Conservation (phyloP, 2,113 vertebrate species). For the Planiliza haematocheilus region DNA sequence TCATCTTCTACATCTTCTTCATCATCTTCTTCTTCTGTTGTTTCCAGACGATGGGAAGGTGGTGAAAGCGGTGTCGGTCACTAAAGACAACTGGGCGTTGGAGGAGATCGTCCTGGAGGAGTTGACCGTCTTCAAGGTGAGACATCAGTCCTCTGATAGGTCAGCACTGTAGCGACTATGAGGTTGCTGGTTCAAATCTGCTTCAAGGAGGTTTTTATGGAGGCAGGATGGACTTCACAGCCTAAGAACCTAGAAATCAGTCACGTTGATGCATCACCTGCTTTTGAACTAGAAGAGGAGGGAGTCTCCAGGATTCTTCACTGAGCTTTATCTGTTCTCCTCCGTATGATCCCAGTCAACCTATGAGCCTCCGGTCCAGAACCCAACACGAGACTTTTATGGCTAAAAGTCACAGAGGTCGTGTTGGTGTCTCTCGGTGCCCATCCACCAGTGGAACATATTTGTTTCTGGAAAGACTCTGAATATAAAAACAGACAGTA, state of each 20-base stretch:
- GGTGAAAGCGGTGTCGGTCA: slow-evolving; percentile 85
- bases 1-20: too few species aligned
- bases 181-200: too few species aligned
- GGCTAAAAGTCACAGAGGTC: slow-evolving; percentile 2
- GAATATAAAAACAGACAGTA: slow-evolving; percentile 60
- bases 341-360: neutral
- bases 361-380: neutral
- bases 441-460: slow-evolving; percentile 43
- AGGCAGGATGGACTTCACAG: too few species aligned
- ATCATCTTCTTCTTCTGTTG: neutral
- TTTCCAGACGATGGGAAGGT: slow-evolving; percentile 85
- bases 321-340: too few species aligned
- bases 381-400: slow-evolving; percentile 29
- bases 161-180: too few species aligned
- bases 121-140: slow-evolving; percentile 86
- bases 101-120: slow-evolving; percentile 88
- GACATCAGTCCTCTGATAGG: too few species aligned
- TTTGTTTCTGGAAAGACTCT: slow-evolving; percentile 47
- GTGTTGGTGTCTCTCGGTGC: slow-evolving; percentile 4
- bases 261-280: too few species aligned
- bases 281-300: too few species aligned
- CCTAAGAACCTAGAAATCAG: too few species aligned
- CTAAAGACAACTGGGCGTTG: slow-evolving; percentile 58
- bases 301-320: too few species aligned
- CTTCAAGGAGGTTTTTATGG: too few species aligned